Conservation (phyloP, 64 coral and sea anemone species). For the Stichodactyla mertensii region DNA sequence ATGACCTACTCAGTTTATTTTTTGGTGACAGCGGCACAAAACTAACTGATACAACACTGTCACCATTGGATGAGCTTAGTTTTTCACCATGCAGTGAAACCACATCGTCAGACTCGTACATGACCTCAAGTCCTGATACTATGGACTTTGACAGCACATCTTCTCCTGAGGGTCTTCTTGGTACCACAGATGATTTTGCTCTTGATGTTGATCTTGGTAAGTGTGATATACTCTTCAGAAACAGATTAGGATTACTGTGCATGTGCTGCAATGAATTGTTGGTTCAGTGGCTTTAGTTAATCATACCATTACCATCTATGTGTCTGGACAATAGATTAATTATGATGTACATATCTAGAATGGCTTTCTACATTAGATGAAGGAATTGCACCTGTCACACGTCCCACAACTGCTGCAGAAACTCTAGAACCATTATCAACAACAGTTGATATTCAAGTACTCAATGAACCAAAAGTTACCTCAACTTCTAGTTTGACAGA, state of each 20-base stretch:
- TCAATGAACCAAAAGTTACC: constrained; percentile 13
- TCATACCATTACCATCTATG: not conserved
- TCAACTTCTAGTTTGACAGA: not conserved
- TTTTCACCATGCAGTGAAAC: constrained; percentile 66
- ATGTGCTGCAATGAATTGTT: not conserved
- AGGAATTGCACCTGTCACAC: not conserved
- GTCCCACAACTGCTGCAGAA: not conserved
- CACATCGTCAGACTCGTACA: constrained; percentile 71
- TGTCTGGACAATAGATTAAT: not conserved
- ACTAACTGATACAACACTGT: constrained; percentile 1
- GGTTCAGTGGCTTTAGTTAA: not conserved
- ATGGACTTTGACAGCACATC: constrained; percentile 61
- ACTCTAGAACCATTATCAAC: not conserved
- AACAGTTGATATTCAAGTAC: constrained; percentile 1
- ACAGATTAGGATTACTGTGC: not conserved
- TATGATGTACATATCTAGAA: not conserved
- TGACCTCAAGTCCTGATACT: constrained; percentile 65
- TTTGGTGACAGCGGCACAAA: constrained; percentile 24
- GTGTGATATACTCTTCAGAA: not conserved
- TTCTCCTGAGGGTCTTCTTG: constrained; percentile 37
- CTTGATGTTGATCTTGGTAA: constrained; percentile 67
- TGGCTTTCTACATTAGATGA: constrained; percentile 11
- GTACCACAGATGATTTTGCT: constrained; percentile 44
- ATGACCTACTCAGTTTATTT: constrained; percentile 17
- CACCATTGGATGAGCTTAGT: not conserved